Evolutionary conservation across 2,113 vertebrate genomes (phyloP).

Genomic region (Picathartes gymnocephalus): DNA sequence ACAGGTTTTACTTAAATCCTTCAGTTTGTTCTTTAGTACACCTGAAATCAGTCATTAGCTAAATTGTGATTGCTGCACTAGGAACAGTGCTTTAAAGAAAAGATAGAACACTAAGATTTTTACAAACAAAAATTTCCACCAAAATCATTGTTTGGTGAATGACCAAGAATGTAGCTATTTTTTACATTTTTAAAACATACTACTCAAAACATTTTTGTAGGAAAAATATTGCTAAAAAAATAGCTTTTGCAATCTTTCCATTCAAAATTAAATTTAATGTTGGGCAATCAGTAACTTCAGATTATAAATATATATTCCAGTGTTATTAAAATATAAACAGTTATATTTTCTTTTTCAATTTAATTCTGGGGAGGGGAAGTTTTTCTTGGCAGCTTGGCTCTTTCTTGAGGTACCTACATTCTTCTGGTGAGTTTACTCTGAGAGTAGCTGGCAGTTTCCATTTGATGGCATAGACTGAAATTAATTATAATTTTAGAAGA

Average conservation of each 20-base stretch:
- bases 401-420: not conserved
- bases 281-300: not conserved
- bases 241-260: not conserved
- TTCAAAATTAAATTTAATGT: not conserved
- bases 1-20: not conserved
- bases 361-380: fast-evolving
- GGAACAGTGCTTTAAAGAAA: not conserved
- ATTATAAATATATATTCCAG: not conserved
- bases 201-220: not conserved
- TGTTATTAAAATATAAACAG: not conserved
- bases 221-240: too few species aligned
- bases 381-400: not conserved
- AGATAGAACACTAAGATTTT: not conserved
- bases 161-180: not conserved
- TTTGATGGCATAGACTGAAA: not conserved
- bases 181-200: not conserved
- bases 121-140: not conserved
- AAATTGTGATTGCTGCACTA: not conserved
- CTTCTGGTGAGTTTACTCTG: not conserved
- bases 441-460: not conserved
- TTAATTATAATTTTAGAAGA: not conserved
- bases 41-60: not conserved
- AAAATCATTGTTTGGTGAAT: not conserved
- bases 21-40: not conserved
- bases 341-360: not conserved